A percentile compares a stretch with the other conserved stretches of the same genome.
phyloP scores from a whole-genome alignment of 2,888 invertebrate species.

The Tetramorium bicarinatum region DNA sequence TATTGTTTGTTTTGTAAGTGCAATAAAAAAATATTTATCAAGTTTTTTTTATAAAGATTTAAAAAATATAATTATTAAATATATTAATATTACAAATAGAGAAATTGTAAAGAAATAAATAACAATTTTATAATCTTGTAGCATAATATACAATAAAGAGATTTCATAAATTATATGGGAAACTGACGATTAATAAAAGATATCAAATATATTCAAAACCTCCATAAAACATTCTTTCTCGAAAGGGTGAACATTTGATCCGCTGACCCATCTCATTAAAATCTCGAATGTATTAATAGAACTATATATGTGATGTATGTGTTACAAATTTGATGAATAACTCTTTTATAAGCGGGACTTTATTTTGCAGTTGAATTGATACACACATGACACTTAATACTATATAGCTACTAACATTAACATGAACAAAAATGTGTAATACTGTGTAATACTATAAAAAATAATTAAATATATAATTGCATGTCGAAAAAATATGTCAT shows the following conservation, averaged over 20 bases:
- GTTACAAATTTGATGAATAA: constrained; percentile 16
- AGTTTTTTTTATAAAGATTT: no score
- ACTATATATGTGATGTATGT: constrained; percentile 12
- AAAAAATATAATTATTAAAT: background rate
- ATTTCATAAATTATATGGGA: constrained; percentile 1
- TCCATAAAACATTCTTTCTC: background rate
- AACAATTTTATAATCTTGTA: constrained; percentile 16
- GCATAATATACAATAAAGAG: constrained; percentile 3
- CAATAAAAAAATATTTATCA: background rate
- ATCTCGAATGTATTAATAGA: constrained; percentile 36
- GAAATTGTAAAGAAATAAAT: background rate
- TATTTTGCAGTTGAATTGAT: constrained; percentile 2
- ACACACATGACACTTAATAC: background rate
- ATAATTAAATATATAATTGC: constrained; percentile 21
- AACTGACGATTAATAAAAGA: constrained; percentile 43
- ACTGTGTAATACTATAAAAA: constrained; percentile 11
- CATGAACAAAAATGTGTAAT: background rate
- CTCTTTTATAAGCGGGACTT: background rate
- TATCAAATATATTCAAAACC: constrained; percentile 24
- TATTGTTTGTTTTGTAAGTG: background rate
- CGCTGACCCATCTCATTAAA: constrained; percentile 12
- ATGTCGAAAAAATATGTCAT: background rate
- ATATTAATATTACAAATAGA: constrained; percentile 5
- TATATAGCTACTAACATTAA: background rate
- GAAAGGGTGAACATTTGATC: constrained; percentile 28